These are phyloP conservation scores for Andrena dorsata DNA, from an alignment of 2,888 invertebrate genomes.

Conservation along the genomic window DNA sequence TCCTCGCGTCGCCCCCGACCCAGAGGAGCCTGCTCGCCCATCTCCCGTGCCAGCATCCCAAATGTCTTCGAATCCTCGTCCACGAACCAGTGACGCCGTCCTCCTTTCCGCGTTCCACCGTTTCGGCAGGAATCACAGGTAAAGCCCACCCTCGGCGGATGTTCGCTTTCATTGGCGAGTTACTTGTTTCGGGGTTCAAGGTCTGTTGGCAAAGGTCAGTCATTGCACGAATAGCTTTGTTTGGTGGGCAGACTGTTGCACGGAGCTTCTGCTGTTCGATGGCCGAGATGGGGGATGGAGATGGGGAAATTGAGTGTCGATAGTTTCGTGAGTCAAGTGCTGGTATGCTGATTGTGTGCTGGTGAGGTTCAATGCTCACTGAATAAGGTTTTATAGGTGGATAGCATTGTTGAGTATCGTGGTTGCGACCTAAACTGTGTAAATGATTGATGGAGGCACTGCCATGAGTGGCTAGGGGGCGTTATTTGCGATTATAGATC, in stretches of 20 bases:
- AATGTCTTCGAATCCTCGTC: conserved; percentile 40
- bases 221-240: background rate
- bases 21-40: background rate
- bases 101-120: background rate
- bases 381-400: no score
- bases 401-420: no score
- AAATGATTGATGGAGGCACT: no score
- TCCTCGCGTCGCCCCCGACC: conserved; percentile 8
- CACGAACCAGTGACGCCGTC: conserved; percentile 13
- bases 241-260: background rate
- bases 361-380: no score
- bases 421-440: no score
- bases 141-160: conserved; percentile 4
- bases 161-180: background rate
- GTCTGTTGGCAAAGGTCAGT: background rate
- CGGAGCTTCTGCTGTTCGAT: no score
- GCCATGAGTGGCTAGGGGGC: no score
- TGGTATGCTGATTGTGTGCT: no score
- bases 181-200: background rate
- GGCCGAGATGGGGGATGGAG: no score
- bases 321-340: no score
- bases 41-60: conserved; percentile 19
- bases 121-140: conserved; percentile 32
- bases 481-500: no score
- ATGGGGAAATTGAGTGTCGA: no score